phyloP scores from a whole-genome alignment of 2,797 vertebrate species.

The Fistularia commersonii region DNA sequence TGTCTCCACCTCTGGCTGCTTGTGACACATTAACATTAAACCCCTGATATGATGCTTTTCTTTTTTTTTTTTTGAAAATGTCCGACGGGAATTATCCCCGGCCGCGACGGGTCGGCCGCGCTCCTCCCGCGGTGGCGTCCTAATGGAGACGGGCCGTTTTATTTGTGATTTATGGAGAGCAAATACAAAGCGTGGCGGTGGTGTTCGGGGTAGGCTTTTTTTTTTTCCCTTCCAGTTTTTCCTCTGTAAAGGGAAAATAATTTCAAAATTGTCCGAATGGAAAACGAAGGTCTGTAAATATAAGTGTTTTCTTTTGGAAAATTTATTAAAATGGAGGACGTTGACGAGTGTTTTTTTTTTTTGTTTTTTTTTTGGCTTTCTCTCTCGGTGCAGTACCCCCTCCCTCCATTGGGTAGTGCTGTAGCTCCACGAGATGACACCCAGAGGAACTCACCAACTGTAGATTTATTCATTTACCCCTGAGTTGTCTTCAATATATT shows the following conservation, averaged over 20 bases:
- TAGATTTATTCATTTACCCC: slow-evolving; percentile 66
- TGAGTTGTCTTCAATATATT: slow-evolving; percentile 61
- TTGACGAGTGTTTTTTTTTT: too few species aligned
- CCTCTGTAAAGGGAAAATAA: background rate
- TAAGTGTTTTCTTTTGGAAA: too few species aligned
- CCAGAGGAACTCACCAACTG: slow-evolving; percentile 21
- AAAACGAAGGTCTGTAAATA: too few species aligned
- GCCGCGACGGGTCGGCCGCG: slow-evolving; percentile 45
- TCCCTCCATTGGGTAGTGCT: slow-evolving; percentile 57
- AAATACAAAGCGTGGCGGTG: slow-evolving; percentile 5
- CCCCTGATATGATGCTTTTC: slow-evolving; percentile 53
- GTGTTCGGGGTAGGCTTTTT: too few species aligned
- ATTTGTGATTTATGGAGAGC: slow-evolving; percentile 44
- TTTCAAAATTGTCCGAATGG: too few species aligned
- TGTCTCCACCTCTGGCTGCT: slow-evolving; percentile 52
- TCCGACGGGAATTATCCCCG: slow-evolving; percentile 58
- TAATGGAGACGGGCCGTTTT: slow-evolving; percentile 40
- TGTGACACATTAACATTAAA: slow-evolving; percentile 68
- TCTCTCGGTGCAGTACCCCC: slow-evolving; percentile 3
- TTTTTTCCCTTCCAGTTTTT: too few species aligned
- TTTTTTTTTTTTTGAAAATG: too few species aligned
- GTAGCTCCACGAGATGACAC: slow-evolving; percentile 56
- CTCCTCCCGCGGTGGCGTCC: slow-evolving; percentile 13
- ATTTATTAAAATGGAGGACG: too few species aligned
- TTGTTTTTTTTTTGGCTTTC: too few species aligned